Evolutionary conservation across 2,113 vertebrate genomes (phyloP).

Genomic region (Cyprinus carpio): DNA sequence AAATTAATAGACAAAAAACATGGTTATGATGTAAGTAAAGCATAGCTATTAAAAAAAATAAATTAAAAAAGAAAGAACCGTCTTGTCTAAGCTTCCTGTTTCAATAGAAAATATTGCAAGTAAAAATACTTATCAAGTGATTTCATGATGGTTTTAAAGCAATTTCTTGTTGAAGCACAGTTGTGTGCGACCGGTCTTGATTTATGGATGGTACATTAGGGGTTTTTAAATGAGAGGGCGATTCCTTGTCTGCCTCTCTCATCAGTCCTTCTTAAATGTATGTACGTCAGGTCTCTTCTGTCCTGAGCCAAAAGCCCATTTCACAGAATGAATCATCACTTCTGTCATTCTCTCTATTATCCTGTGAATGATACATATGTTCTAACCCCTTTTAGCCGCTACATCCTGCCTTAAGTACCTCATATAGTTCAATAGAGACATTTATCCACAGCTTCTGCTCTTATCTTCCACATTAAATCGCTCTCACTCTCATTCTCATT

Average conservation of each 20-base stretch:
- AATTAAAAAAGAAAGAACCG: not conserved
- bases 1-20: no score
- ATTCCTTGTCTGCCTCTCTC: constrained; percentile 28
- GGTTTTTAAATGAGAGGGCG: constrained; percentile 29
- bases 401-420: constrained; percentile 35
- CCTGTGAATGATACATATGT: constrained; percentile 67
- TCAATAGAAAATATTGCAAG: not conserved
- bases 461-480: not conserved
- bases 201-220: constrained; percentile 15
- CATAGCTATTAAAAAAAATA: no score
- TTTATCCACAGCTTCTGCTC: constrained; percentile 5
- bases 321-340: constrained; percentile 53
- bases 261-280: constrained; percentile 8
- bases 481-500: not conserved
- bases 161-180: not conserved
- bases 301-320: constrained; percentile 33
- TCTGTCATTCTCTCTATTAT: constrained; percentile 61
- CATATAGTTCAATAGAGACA: constrained; percentile 10
- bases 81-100: not conserved
- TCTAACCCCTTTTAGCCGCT: constrained; percentile 62
- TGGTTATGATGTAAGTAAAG: no score
- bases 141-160: not conserved
- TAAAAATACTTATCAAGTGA: not conserved
- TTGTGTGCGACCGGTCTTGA: not conserved
- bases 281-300: constrained; percentile 14